Evolutionary conservation across 2,113 vertebrate species (phyloP).

Genomic region (Hippocampus barbouri): DNA sequence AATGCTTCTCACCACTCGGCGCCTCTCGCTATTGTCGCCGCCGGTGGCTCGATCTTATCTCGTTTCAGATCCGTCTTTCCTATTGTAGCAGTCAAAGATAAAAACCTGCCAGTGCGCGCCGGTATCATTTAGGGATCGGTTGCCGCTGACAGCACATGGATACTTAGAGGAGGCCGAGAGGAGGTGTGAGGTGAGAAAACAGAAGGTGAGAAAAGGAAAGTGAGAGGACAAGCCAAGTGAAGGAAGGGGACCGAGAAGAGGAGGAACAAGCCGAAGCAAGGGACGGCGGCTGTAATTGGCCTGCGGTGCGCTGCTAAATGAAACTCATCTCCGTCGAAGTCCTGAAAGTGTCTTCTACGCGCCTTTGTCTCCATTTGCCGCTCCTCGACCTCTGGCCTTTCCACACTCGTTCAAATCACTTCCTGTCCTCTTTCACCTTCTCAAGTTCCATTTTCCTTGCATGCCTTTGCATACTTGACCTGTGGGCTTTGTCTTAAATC

Average conservation of each 20-base stretch:
- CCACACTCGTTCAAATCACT: conserved; percentile 47
- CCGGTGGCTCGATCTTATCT: conserved; percentile 65
- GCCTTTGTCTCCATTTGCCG: conserved; percentile 1
- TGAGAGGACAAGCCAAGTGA: conserved; percentile 42
- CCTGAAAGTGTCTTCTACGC: conserved; percentile 26
- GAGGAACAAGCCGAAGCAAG: conserved; percentile 39
- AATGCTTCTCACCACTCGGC: conserved; percentile 2
- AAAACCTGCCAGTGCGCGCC: conserved; percentile 61
- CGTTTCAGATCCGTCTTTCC: conserved; percentile 61
- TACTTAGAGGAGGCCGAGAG: conserved; percentile 59
- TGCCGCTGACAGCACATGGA: conserved; percentile 68
- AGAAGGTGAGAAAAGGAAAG: conserved; percentile 32
- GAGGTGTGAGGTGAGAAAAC: conserved; percentile 43
- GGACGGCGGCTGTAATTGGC: conserved; percentile 61
- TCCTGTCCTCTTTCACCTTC: conserved; percentile 65
- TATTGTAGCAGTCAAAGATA: conserved; percentile 69
- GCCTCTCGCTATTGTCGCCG: conserved; percentile 54
- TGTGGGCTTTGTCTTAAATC: conserved; percentile 40
- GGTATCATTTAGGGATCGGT: conserved; percentile 71
- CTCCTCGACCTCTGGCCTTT: conserved; percentile 30
- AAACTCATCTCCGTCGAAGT: conserved; percentile 51
- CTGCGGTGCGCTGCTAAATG: conserved; percentile 56
- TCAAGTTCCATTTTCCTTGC: conserved; percentile 43
- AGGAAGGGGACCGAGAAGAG: conserved; percentile 28
- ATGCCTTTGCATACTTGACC: conserved; percentile 46